phyloP scores from a whole-genome alignment of 2,797 vertebrate genomes.

The Girardinus metallicus region DNA sequence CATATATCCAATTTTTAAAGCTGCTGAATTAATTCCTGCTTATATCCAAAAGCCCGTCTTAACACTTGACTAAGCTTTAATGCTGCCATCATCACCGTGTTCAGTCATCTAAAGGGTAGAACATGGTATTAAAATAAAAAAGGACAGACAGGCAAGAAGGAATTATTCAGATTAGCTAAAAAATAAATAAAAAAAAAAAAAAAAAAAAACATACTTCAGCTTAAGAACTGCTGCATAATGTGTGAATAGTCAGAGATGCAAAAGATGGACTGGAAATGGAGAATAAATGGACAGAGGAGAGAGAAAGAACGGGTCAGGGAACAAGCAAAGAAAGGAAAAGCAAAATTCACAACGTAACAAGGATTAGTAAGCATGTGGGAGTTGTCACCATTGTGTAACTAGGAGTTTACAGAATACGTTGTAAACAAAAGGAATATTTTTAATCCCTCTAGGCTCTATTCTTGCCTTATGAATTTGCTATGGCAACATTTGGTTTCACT shows the following conservation, averaged over 20 bases:
- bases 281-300: not conserved
- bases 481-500: not conserved
- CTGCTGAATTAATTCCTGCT: slow-evolving; percentile 42
- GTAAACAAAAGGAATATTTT: not conserved
- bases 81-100: slow-evolving; percentile 22
- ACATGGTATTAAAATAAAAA: slow-evolving; percentile 11
- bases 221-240: slow-evolving; percentile 2
- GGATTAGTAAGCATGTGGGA: not conserved
- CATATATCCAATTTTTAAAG: slow-evolving; percentile 20
- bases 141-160: slow-evolving; percentile 8
- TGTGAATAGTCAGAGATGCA: slow-evolving; percentile 4
- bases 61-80: slow-evolving; percentile 43
- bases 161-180: slow-evolving; percentile 40
- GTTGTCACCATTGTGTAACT: not conserved
- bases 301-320: not conserved
- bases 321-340: not conserved
- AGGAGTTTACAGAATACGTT: not conserved
- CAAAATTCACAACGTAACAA: not conserved
- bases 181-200: slow-evolving; percentile 5
- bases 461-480: not conserved
- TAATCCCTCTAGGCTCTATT: not conserved
- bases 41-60: slow-evolving; percentile 50
- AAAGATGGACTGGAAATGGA: not conserved
- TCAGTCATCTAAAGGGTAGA: slow-evolving; percentile 23
- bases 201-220: slow-evolving; percentile 1